Base-by-base conservation (phyloP, 2,113 vertebrate genomes). In the Gnathonemus longibarbis region DNA sequence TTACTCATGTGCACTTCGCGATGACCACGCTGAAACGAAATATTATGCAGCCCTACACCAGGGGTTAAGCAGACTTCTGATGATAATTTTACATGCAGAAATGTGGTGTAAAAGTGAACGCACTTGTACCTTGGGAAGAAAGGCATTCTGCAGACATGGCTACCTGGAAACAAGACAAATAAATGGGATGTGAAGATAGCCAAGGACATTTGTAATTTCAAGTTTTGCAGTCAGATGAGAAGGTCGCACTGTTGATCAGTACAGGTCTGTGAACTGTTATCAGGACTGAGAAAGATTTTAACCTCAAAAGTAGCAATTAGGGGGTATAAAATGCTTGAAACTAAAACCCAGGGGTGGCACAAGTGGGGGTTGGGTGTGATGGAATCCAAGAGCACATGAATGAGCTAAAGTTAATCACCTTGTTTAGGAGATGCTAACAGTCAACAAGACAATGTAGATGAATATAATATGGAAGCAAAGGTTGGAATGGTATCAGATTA, bases 211-310 rank as follows among this genome's bases (percentile, higher is more conserved):
- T 11, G 10, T 53, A 9, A 1, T 9, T 0, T 49, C 1, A 52
- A 50, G 90, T 92, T 93, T 89, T 94, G 80, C 91, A 45, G 35
- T 97, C 96, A 97, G 97, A 96, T 92, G 89, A 89, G 52, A 90
- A 83, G 21, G 5, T 0, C 93, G 84, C 97, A 98, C 93, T 92
- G 94, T 88, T 50, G 90, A 92, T 98, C 97, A 96, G 97, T 17
- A 97, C 97, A 98, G 97, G 97, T 98, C 97, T 97, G 97, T 98
- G 97, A 94, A 8, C 93, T 93, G 87, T 87, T 93, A 83, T 95
- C 95, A 97, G 97, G 96, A 97, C 89, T 90, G 90, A 91, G 94
- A 94, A 94, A 17, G n/a, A 24, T 8, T 88, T 42, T 35, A 80
- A 80, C 35, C 35, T 80, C 74, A 80, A 31, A 56, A 24, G n/a